Evolutionary conservation across 2,888 invertebrate species (phyloP), one percentile per base, ranked within the genome.

Genomic region (Resseliella maxima): DNA sequence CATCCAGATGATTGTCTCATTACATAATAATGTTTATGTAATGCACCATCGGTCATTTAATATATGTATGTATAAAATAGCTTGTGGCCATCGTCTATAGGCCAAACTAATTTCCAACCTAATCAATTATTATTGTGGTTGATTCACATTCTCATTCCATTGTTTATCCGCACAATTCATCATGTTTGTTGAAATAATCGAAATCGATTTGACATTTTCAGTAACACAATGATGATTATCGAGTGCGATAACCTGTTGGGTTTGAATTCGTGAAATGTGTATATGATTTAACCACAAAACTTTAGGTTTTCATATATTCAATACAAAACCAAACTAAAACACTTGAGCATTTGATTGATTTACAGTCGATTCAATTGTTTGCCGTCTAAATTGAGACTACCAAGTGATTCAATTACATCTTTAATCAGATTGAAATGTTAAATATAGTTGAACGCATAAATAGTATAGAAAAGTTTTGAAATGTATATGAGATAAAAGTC

Each of bases 291-390:
- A 59, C 27, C 59, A 59, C 59, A 59, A 41, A 41, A 8, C 12
- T 41, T 41, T 41, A 41, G 5, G 5, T 8, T 24, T 72, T 15
- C 31, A 15, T 35, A 72, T 72, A 72, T 72, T 72, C 31, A 31
- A 31, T 72, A 35, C 21, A n/a, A 72, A 72, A 31, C 27, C n/a
- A n/a, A 24, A 24, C 59, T 72, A 12, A 72, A 72, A 15, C 72
- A 72, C 72, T 72, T 72, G 10, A 72, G 31, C 72, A 72, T 72
- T 72, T 72, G 72, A 72, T 31, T 72, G 72, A 72, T 50, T 50
- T 50, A 50, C 46, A 18, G 46, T 72, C 15, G 31, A 72, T 72
- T 72, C 15, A 15, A 72, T 31, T 72, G 72, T 72, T 59, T 59
- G 59, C 3, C n/a, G 15, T 21, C n/a, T 59, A 5, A 59, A 59